phyloP scores from a whole-genome alignment of 2,888 invertebrate species.

The Embidobia sp. region DNA sequence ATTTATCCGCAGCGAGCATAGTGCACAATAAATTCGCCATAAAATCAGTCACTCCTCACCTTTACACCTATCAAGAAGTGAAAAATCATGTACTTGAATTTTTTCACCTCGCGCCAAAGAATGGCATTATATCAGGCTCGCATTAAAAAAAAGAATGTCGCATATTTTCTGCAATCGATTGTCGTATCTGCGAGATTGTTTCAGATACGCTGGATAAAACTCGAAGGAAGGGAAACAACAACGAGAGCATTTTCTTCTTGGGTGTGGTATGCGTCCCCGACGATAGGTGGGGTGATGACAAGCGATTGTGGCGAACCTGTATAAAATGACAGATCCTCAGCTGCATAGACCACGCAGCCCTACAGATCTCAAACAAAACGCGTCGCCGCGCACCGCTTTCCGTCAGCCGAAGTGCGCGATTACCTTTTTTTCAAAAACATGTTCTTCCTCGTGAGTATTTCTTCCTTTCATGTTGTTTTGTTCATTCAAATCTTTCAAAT shows the following conservation, averaged over 20 bases:
- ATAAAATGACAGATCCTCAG: conserved; percentile 65
- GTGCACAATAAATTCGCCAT: conserved; percentile 46
- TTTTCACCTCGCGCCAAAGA: conserved; percentile 26
- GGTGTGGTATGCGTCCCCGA: conserved; percentile 75
- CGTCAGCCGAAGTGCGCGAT: conserved; percentile 12
- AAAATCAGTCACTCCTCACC: conserved; percentile 52
- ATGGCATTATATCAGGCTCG: conserved; percentile 29
- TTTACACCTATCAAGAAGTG: conserved; percentile 55
- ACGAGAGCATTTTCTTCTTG: conserved; percentile 77
- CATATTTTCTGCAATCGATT: conserved; percentile 57
- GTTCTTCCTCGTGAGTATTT: conserved; percentile 34
- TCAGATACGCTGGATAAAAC: conserved; percentile 52
- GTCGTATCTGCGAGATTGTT: conserved; percentile 59
- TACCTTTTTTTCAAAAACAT: conserved; percentile 3
- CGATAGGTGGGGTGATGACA: conserved; percentile 72
- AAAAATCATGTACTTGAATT: conserved; percentile 57
- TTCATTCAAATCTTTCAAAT: too few relatives aligned
- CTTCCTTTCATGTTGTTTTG: too few relatives aligned
- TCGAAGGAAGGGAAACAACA: conserved; percentile 73
- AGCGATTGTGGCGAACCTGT: conserved; percentile 71
- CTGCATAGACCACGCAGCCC: conserved; percentile 54
- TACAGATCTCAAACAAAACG: conserved; percentile 50
- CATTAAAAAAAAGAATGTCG: conserved; percentile 40
- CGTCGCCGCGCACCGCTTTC: conserved; percentile 14
- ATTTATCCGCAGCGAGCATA: neutral